Evolutionary conservation across 30 jellyfish, hydroid and myxozoan genomes (phyloP), one percentile per base, ranked within the genome.

Genomic region (Mastigias papua): DNA sequence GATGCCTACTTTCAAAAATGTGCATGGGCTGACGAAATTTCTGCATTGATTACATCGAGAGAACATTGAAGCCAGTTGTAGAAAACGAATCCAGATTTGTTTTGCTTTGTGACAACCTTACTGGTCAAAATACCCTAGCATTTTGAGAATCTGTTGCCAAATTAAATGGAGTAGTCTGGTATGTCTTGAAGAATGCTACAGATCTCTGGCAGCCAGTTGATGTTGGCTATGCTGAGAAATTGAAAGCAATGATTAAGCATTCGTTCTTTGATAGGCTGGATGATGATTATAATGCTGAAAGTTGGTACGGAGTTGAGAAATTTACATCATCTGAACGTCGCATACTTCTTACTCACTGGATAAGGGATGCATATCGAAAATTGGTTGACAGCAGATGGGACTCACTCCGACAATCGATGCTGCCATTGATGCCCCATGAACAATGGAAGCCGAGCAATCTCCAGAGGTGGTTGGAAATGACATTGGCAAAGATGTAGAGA

Each of bases 161-260:
- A 27, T 35, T 76, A 37, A 75, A 76, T 73, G 95, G 87, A 16
- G 42, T 76, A 69, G 51, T 23, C 35, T 75, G 95, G 95, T 86
- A 11, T 77, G 95, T 92, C 15, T n/a, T 86, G 76, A 30, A 73
- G 25, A 80, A 89, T 66, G 92, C 97, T 17, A 78, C 90, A 3
- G 87, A 74, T 50, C 48, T 71, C 27, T 89, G 93, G 97, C 97
- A 90, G 81, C 91, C 92, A 10, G 90, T 62, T 63, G 90, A 80
- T n/a, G 35, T 70, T 61, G 90, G 84, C 84, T 33, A 26, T 61
- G 84, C 67, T 82, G 19, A 42, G 17, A 60, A 27, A 62, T n/a
- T 73, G 57, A 73, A 34, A 70, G 27, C 72, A 46, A 35, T 48
- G 86, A 66, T 46, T 29, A 10, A 8, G 22, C 51, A 28, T 11